Base-by-base conservation (phyloP, 1,140 invertebrate species). In the Cataglyphis hispanica region DNA sequence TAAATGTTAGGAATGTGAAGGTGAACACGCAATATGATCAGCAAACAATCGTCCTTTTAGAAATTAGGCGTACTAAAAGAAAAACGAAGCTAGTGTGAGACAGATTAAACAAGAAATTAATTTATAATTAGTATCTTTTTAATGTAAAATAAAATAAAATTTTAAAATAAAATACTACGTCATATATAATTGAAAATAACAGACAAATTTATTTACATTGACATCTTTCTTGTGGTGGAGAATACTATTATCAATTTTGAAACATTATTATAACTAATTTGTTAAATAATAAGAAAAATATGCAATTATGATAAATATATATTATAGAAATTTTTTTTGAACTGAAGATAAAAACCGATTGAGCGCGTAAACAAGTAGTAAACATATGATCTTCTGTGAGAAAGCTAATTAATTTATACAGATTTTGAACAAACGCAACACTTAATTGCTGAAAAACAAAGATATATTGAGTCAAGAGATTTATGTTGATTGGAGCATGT, bases 1-100 rank as follows among this genome's bases (percentile, higher is more conserved):
- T 84, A 63, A 63, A 84, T 53, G 81, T 84, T 77, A 40, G 22
- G 43, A 63, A 84, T 43, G 81, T 84, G 31, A 22, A 31, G 61
- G 22, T 34, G 25, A 22, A 37, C 16, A 66, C 58, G 53, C 78
- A 67, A 74, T 13, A 60, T 27, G 78, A 83, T 22, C 72, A 74
- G 53, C 53, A 83, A 83, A 67, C 67, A 83, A 69, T 53, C 31
- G 46, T 43, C 10, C 16, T 72, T 81, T 37, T 72, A 37, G 67
- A 74, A 46, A 72, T 7, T 16, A 53, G 27, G 50, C 31, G 25
- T 40, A 27, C 25, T 58, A 19, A 7, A 13, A 4, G n/a, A n/a
- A 4, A 66, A 19, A 1, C 34, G 1, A 70, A 56, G 22, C 43
- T 69, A 16, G 0, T 13, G 10, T 25, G 10, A 34, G 27, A 5